Evolutionary conservation across 2,113 vertebrate genomes (phyloP).

Genomic region (Oncorhynchus clarkii): DNA sequence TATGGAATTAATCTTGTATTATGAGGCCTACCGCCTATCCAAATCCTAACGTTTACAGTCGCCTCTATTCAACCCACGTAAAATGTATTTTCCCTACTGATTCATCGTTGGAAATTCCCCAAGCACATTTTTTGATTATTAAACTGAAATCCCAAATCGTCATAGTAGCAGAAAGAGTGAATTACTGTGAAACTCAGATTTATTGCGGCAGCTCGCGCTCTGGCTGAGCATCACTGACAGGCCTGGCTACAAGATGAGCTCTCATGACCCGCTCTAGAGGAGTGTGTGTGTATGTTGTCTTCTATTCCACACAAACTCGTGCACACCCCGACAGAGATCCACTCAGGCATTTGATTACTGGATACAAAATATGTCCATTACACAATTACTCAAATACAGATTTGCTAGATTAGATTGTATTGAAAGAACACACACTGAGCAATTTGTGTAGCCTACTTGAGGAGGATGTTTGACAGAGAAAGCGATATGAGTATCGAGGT

Average conservation of each 20-base stretch:
- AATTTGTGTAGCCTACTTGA: background rate
- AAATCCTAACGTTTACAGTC: background rate
- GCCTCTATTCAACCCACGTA: background rate
- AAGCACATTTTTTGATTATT: conserved; percentile 40
- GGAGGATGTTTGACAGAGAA: background rate
- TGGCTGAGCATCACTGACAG: conserved; percentile 13
- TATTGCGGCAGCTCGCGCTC: conserved; percentile 20
- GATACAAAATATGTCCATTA: conserved; percentile 3
- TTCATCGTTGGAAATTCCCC: conserved; percentile 30
- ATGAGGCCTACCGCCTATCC: background rate
- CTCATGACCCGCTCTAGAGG: conserved; percentile 7
- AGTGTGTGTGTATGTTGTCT: background rate
- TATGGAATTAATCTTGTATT: background rate
- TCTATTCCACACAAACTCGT: too few relatives aligned
- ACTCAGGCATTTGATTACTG: background rate
- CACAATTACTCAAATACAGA: background rate
- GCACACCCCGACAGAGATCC: background rate
- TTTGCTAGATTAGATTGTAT: background rate
- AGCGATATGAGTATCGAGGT: background rate
- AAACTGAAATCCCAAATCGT: conserved; percentile 31
- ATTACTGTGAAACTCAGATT: conserved; percentile 44
- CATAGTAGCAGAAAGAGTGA: conserved; percentile 25
- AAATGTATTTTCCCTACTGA: conserved; percentile 5
- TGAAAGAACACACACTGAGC: background rate
- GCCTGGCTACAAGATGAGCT: conserved; percentile 23